Conservation (phyloP, 2,888 invertebrate species). For the Eugnorisma glareosa region DNA sequence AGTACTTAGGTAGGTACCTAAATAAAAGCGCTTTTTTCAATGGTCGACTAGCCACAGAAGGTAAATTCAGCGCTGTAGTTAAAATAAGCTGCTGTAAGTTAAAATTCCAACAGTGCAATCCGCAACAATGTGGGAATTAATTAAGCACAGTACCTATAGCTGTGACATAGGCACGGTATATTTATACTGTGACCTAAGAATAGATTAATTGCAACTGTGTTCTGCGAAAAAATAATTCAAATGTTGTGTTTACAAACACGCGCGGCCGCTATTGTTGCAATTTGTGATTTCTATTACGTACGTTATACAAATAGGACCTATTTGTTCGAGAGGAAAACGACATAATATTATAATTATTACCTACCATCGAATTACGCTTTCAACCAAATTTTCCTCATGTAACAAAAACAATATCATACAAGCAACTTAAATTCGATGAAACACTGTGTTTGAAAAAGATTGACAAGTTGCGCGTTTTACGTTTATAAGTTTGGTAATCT, state of each 20-base stretch:
- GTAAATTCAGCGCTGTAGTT: not conserved
- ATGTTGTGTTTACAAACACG: not conserved
- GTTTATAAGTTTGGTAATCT: too few species aligned
- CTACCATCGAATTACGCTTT: not conserved
- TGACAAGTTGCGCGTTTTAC: not conserved
- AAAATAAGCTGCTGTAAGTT: not conserved
- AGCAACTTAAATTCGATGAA: not conserved
- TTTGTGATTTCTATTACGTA: not conserved
- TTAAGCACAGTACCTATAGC: too few species aligned
- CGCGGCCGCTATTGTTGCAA: not conserved
- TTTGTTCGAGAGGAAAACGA: slow-evolving; percentile 32
- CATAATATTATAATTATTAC: slow-evolving; percentile 5
- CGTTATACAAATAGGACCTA: not conserved
- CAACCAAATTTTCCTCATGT: slow-evolving; percentile 28
- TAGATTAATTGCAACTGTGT: not conserved
- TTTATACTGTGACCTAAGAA: too few species aligned
- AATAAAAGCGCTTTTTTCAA: not conserved
- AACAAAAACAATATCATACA: not conserved
- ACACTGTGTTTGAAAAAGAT: slow-evolving; percentile 1
- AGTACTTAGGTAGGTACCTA: too few species aligned
- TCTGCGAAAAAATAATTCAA: not conserved
- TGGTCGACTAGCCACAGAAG: too few species aligned
- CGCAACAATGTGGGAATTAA: not conserved
- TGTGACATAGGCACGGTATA: too few species aligned
- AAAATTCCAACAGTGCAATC: not conserved